These are phyloP conservation scores for Sternotherus odoratus DNA, from an alignment of 2,797 vertebrate species.

Conservation along the genomic window DNA sequence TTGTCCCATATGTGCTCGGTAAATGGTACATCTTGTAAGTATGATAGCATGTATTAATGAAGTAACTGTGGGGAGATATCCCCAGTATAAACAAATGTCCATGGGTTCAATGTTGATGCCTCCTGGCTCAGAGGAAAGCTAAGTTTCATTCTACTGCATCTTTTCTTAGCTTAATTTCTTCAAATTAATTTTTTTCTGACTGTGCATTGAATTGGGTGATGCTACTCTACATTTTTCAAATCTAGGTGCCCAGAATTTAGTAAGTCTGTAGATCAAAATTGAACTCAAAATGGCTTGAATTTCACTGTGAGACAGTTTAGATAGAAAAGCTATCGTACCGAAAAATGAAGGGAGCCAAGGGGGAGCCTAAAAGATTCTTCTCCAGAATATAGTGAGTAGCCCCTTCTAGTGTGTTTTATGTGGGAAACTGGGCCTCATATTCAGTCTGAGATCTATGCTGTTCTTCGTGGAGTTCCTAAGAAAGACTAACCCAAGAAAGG, in stretches of 20 bases:
- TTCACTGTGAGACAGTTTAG: not conserved
- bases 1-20: not conserved
- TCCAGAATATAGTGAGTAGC: not conserved
- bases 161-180: not conserved
- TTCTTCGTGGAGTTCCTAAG: not conserved
- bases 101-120: rapidly evolving
- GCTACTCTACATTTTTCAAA: not conserved
- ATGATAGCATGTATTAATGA: not conserved
- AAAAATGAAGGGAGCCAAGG: not conserved
- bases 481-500: not conserved
- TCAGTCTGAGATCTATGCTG: not conserved
- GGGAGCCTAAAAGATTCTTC: not conserved
- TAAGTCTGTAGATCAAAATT: not conserved
- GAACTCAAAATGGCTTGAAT: not conserved
- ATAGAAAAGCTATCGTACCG: not conserved
- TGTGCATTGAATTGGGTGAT: not conserved
- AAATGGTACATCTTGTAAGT: not conserved
- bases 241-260: not conserved
- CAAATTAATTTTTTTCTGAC: not conserved
- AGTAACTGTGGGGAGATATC: not conserved
- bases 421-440: not conserved
- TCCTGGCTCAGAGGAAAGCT: not conserved
- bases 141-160: not conserved
- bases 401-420: not conserved
- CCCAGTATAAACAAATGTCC: not conserved